These are phyloP conservation scores for Drosophila quinaria DNA, from an alignment of 2,888 invertebrate genomes.

Conservation along the genomic window DNA sequence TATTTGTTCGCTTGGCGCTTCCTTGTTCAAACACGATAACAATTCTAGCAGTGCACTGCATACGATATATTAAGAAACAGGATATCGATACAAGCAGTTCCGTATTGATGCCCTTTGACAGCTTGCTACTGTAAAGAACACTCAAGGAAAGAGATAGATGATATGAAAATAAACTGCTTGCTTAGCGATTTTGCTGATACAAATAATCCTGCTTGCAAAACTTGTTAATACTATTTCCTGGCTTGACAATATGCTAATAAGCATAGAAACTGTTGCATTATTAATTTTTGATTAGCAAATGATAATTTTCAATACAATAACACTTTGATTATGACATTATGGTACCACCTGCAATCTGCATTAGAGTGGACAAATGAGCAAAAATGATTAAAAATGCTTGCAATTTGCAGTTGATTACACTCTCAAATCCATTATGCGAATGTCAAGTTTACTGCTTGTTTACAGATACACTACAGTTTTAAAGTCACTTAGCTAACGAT, in stretches of 20 bases:
- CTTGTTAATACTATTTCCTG: not conserved
- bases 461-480: not conserved
- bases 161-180: not conserved
- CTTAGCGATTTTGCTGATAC: not conserved
- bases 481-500: conserved; percentile 2
- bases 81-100: not conserved
- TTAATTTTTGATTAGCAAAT: not conserved
- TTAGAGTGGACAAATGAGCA: not conserved
- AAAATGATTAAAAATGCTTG: not conserved
- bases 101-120: not conserved
- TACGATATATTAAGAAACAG: not conserved
- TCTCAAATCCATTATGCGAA: conserved; percentile 29
- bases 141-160: not conserved
- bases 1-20: too few species aligned
- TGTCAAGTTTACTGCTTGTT: conserved; percentile 46
- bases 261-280: not conserved
- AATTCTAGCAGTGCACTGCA: not conserved
- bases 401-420: conserved; percentile 25
- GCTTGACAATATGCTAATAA: not conserved
- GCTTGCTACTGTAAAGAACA: not conserved
- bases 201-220: not conserved
- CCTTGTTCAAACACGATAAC: not conserved
- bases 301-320: not conserved
- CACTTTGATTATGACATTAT: not conserved
- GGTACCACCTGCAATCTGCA: not conserved